phyloP scores from a whole-genome alignment of 1,140 invertebrate genomes.

The Argopecten irradians region DNA sequence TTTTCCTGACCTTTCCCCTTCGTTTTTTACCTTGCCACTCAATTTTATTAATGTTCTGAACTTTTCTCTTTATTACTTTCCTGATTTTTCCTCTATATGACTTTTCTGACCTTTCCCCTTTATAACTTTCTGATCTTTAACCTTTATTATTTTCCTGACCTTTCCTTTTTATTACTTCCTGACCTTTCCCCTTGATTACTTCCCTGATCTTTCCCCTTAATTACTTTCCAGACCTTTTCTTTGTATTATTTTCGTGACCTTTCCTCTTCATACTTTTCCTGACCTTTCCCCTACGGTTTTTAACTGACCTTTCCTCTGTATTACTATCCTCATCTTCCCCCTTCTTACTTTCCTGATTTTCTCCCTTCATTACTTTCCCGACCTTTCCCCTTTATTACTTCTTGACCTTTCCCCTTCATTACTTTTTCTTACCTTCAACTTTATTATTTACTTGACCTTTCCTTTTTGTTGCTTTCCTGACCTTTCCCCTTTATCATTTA shows the following conservation, averaged over 20 bases:
- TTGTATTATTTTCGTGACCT: neutral
- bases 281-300: no score
- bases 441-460: neutral
- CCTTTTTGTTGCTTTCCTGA: no score
- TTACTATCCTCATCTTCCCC: no score
- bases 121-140: neutral
- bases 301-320: no score
- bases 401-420: neutral
- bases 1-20: neutral
- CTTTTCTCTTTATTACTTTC: no score
- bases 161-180: neutral
- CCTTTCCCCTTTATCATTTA: neutral
- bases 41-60: neutral
- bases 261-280: no score
- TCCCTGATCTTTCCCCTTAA: neutral
- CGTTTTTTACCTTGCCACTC: constrained; percentile 5
- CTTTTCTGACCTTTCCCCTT: no score
- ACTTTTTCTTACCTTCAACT: neutral
- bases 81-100: no score
- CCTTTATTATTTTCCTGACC: neutral
- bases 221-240: neutral
- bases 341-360: no score
- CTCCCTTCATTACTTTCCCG: no score
- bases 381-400: constrained; percentile 21
- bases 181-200: neutral